Percentiles rank a stretch among this genome's conserved stretches.
Conservation (phyloP, 2,113 vertebrate species). For the Eptesicus fuscus region DNA sequence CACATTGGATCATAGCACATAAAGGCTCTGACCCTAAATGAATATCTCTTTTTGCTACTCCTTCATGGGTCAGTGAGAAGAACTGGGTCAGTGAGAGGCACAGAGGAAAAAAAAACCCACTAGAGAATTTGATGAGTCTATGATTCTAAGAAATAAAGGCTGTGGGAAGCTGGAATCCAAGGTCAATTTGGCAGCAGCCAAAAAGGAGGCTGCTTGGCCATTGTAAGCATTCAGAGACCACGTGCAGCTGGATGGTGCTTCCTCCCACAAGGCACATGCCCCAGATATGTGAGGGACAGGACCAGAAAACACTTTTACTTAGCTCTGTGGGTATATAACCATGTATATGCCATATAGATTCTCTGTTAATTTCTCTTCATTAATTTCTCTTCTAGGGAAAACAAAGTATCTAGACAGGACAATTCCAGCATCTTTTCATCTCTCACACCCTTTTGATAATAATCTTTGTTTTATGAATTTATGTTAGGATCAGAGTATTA, state of each 20-base stretch:
- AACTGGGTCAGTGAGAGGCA: conserved; percentile 46
- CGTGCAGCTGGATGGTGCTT: not conserved
- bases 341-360: not conserved
- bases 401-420: not conserved
- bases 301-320: not conserved
- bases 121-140: conserved; percentile 66
- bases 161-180: conserved; percentile 65
- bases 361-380: not conserved
- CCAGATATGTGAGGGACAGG: not conserved
- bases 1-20: not conserved
- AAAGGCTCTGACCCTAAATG: not conserved
- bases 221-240: conserved; percentile 27
- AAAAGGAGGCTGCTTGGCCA: conserved; percentile 26
- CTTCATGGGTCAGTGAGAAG: conserved; percentile 39
- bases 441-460: not conserved
- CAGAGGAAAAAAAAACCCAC: not conserved
- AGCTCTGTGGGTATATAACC: not conserved
- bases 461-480: conserved; percentile 43
- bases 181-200: conserved; percentile 17
- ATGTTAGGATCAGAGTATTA: not conserved
- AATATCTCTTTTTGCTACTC: conserved; percentile 1
- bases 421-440: not conserved
- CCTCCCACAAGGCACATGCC: conserved; percentile 31
- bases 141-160: conserved; percentile 66
- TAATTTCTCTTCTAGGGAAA: conserved; percentile 3